Percentiles rank a stretch among this genome's conserved stretches.
phyloP scores from a whole-genome alignment of 2,888 invertebrate species.

The Spicauda simplicius region DNA sequence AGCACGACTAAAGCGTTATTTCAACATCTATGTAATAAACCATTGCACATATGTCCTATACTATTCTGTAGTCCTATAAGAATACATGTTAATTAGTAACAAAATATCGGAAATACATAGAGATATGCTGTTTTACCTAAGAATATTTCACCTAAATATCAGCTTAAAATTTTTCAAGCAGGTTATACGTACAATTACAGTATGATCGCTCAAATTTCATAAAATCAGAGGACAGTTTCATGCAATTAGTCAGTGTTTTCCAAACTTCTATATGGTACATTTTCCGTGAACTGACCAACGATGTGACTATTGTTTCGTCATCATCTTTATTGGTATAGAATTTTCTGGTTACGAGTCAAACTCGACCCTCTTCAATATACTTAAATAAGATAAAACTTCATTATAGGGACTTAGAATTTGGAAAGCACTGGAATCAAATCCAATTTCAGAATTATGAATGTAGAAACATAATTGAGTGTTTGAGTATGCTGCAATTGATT shows the following conservation, averaged over 20 bases:
- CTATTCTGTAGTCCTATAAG: conserved; percentile 20
- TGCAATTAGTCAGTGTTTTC: background rate
- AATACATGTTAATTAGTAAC: conserved; percentile 9
- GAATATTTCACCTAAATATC: conserved; percentile 28
- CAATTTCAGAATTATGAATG: too few relatives aligned
- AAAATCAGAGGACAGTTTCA: background rate
- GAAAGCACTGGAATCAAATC: too few relatives aligned
- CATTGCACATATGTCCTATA: conserved; percentile 35
- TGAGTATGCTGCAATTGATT: too few relatives aligned
- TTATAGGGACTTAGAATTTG: too few relatives aligned
- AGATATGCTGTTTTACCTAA: conserved; percentile 37
- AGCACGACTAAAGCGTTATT: conserved; percentile 29
- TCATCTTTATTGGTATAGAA: too few relatives aligned
- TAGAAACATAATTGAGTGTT: too few relatives aligned
- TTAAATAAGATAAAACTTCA: too few relatives aligned
- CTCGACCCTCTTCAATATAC: too few relatives aligned
- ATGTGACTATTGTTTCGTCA: too few relatives aligned
- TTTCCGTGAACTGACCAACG: too few relatives aligned
- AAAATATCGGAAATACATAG: conserved; percentile 35
- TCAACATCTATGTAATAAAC: conserved; percentile 30
- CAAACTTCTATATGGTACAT: background rate
- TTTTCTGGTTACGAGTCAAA: too few relatives aligned
- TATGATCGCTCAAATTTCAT: conserved; percentile 7
- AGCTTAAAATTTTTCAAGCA: conserved; percentile 19
- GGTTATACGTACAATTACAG: conserved; percentile 25